phyloP scores from a whole-genome alignment of 1,140 invertebrate genomes.

The Drosophila pruinosa region DNA sequence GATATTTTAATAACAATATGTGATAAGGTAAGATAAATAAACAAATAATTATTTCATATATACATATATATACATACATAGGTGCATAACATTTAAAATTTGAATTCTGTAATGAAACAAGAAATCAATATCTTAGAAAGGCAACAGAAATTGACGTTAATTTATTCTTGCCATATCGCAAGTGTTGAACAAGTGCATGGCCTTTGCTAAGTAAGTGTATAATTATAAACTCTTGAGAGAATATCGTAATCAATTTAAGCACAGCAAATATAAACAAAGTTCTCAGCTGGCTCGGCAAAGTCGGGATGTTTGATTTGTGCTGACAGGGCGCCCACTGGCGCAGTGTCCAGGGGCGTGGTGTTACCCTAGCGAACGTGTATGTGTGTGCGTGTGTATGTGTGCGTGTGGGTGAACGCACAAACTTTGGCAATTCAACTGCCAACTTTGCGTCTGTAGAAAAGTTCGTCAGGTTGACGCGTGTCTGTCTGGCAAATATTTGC shows the following conservation, averaged over 20 bases:
- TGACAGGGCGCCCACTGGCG: neutral
- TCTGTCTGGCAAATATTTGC: constrained; percentile 48
- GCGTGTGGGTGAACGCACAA: neutral
- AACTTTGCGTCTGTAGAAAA: constrained; percentile 33
- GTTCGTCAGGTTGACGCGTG: constrained; percentile 47
- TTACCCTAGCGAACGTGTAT: neutral
- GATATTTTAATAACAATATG: no score
- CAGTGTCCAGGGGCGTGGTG: constrained; percentile 6
- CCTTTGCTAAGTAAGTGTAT: constrained; percentile 8
- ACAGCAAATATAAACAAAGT: constrained; percentile 46
- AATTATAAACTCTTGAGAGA: constrained; percentile 39
- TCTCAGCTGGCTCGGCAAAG: constrained; percentile 21
- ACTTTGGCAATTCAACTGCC: constrained; percentile 44
- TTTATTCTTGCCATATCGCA: no score
- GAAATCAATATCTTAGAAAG: no score
- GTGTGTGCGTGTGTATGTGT: neutral
- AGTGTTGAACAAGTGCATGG: neutral
- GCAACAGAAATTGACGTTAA: no score
- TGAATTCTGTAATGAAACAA: no score
- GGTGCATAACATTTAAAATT: no score
- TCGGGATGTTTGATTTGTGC: constrained; percentile 49
- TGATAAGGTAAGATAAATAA: no score
- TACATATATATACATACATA: no score
- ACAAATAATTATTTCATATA: no score
- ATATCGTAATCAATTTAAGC: constrained; percentile 58